Conservation (phyloP, 2,113 vertebrate genomes). For the Hymenochirus boettgeri region DNA sequence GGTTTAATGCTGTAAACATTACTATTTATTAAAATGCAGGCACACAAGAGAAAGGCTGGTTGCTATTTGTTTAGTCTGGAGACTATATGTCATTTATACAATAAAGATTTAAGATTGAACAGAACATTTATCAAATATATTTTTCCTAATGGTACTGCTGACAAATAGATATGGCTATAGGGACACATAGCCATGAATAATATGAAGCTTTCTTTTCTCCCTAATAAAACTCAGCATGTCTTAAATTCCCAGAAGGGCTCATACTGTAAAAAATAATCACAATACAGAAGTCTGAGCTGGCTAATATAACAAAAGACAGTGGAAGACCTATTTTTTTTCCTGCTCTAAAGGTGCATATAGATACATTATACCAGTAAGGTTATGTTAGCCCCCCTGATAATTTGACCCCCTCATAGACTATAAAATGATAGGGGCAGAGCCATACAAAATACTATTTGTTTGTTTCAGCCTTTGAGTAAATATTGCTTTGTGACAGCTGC, state of each 20-base stretch:
- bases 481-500: too few relatives aligned
- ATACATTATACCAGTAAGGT: too few relatives aligned
- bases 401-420: too few relatives aligned
- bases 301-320: neutral
- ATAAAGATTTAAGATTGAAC: neutral
- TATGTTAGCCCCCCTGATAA: too few relatives aligned
- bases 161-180: slow-evolving; percentile 10
- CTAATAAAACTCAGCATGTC: slow-evolving; percentile 13
- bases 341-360: too few relatives aligned
- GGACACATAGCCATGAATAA: slow-evolving; percentile 10
- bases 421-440: too few relatives aligned
- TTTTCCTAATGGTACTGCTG: slow-evolving; percentile 2
- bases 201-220: slow-evolving; percentile 11
- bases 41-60: neutral
- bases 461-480: too few relatives aligned
- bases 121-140: slow-evolving; percentile 13
- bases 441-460: too few relatives aligned
- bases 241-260: neutral
- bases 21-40: too few relatives aligned
- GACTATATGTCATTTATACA: neutral
- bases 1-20: too few relatives aligned
- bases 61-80: neutral
- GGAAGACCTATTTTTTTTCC: neutral
- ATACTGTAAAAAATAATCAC: slow-evolving; percentile 5
- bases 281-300: neutral